Base-by-base conservation (phyloP, 2,797 vertebrate genomes). In the Acropternis orthonyx region DNA sequence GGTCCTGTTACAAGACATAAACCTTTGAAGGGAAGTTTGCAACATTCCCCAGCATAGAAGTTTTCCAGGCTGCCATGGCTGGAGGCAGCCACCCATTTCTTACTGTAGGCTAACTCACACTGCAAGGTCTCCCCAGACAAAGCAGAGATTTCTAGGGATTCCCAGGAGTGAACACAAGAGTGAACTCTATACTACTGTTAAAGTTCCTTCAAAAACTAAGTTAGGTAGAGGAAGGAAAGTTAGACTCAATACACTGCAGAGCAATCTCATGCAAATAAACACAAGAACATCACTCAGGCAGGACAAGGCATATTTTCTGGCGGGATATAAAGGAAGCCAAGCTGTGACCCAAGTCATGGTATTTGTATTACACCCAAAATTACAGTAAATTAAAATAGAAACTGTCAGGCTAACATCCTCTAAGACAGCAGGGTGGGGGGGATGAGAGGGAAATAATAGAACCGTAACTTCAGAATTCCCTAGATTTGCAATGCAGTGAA, bases 381-480 rank as follows among this genome's bases (percentile, higher is more conserved):
- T 78, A 37, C 21, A 80, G 19, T 46, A 73, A 77, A 91, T 55
- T 37, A 39, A 63, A 88, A 85, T 66, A 73, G 14, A 48, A 89
- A 89, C 34, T 75, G 77, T 20, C 44, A 88, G 41, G 27, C 28
- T 88, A 81, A 52, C 39, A 61, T 68, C 75, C 26, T 93, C 44
- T 19, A 2, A 6, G 27, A 75, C 43, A 85, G 8, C 3, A 36
- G 52, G 12, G 13, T 49, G 26, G 24, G 14, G 14, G 48, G 4
- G 1, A 0, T 1, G 0, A 17, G 74, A 54, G 19, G 74, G 48
- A 27, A 56, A 59, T 17, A 56, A 34, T 18, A 63, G 3, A 23
- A 13, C 51, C 90, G 7, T 44, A 39, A 43, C 44, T 89, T 88
- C 58, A 63, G 62, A 73, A 90, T 78, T 62, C 74, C 63, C 67